Evolutionary conservation across 1,140 invertebrate genomes (phyloP).

Genomic region (Aphelenchoides fujianensis): DNA sequence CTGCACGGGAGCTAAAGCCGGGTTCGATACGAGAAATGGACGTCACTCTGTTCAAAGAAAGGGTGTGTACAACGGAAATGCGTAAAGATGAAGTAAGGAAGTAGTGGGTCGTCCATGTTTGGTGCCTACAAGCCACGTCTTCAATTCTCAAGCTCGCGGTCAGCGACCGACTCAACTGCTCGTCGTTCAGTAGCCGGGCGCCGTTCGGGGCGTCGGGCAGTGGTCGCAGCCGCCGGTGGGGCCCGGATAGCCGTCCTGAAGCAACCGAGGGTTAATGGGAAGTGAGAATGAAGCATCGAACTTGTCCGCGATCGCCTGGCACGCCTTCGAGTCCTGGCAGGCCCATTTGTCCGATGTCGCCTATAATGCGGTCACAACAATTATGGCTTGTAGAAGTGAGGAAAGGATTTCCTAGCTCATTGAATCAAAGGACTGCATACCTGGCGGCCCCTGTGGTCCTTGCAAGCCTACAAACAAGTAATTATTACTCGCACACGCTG

Average conservation of each 20-base stretch:
- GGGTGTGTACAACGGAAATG: no score
- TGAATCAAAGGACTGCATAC: background rate
- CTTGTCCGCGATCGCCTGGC: no score
- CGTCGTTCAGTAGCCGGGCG: constrained; percentile 22
- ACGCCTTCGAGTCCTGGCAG: background rate
- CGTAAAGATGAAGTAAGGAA: no score
- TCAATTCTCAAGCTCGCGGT: constrained; percentile 12
- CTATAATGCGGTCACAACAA: background rate
- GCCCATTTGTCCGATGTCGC: background rate
- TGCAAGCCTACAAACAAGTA: background rate
- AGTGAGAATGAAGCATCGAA: no score
- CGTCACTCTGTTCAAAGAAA: no score
- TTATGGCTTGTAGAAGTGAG: background rate
- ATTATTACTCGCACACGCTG: background rate
- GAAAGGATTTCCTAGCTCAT: no score
- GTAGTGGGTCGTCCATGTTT: no score
- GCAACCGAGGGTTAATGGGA: no score
- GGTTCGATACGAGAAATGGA: no score
- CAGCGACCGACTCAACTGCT: background rate
- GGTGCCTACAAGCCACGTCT: no score
- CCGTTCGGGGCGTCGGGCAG: constrained; percentile 24
- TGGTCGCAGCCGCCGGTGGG: constrained; percentile 23
- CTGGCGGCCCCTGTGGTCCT: constrained; percentile 3
- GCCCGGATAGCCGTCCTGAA: constrained; percentile 5
- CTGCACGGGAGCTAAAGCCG: no score